phyloP scores from a whole-genome alignment of 2,888 invertebrate genomes.

The Drosophila pseudotalamancana region DNA sequence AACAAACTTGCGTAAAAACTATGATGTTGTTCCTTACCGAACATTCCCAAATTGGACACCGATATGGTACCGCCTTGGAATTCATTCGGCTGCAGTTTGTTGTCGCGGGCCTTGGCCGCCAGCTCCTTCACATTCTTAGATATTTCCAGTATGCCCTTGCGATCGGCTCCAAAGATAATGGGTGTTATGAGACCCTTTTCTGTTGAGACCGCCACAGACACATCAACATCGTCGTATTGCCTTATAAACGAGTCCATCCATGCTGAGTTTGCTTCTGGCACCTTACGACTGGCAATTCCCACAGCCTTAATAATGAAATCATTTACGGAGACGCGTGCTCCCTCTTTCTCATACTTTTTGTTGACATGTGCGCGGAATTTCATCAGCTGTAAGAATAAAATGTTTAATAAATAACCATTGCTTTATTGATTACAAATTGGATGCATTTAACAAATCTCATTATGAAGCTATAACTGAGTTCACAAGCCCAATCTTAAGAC shows the following conservation, averaged over 20 bases:
- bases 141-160: conserved; percentile 94
- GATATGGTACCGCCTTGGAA: conserved; percentile 98
- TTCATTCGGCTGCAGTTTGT: conserved; percentile 95
- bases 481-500: too few species aligned
- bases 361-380: conserved; percentile 92
- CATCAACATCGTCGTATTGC: conserved; percentile 96
- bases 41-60: conserved; percentile 98
- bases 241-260: conserved; percentile 97
- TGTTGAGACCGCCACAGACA: conserved; percentile 98
- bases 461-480: too few species aligned
- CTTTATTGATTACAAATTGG: too few species aligned
- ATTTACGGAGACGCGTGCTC: conserved; percentile 95
- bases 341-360: conserved; percentile 90
- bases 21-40: conserved; percentile 86
- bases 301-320: conserved; percentile 98
- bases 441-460: too few species aligned
- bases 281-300: conserved; percentile 93
- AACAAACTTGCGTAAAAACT: too few species aligned
- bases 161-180: conserved; percentile 95
- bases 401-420: not conserved
- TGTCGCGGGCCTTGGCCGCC: conserved; percentile 94
- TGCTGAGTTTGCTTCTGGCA: conserved; percentile 96
- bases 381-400: conserved; percentile 82
- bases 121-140: conserved; percentile 91
- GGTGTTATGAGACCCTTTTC: conserved; percentile 98